Evolutionary conservation across 2,888 invertebrate species (phyloP).

Genomic region (Alentia gelatinosa): DNA sequence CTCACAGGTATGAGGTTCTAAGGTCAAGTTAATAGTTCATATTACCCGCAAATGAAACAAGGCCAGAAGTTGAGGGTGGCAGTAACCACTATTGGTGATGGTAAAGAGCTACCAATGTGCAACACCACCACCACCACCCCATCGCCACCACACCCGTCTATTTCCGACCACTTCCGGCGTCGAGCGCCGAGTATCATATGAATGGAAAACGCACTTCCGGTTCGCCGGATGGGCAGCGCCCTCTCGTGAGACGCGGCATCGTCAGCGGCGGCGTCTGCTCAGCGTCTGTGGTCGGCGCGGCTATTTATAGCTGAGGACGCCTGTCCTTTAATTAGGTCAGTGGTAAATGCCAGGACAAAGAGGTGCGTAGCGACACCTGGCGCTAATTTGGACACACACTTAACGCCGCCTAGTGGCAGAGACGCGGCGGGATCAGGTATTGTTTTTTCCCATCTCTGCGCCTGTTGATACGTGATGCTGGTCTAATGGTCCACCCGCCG

Average conservation of each 20-base stretch:
- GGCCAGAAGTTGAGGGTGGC: too few species aligned
- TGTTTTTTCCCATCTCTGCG: background rate
- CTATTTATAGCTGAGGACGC: background rate
- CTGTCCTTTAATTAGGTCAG: constrained; percentile 4
- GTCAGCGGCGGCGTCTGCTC: background rate
- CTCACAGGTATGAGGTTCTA: too few species aligned
- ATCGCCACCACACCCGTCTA: background rate
- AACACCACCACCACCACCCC: too few species aligned
- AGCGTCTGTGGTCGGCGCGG: too few species aligned
- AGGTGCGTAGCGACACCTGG: background rate
- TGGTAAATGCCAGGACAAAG: constrained; percentile 29
- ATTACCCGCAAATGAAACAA: too few species aligned
- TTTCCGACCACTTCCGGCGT: background rate
- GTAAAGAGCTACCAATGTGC: too few species aligned
- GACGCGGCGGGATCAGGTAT: background rate
- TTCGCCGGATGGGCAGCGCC: background rate
- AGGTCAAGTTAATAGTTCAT: too few species aligned
- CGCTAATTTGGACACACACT: constrained; percentile 35
- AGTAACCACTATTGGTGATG: too few species aligned
- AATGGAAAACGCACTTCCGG: background rate
- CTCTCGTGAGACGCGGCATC: background rate
- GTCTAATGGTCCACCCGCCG: background rate
- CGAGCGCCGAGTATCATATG: background rate
- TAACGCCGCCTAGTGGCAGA: background rate
- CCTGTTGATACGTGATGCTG: background rate